Evolutionary conservation across 2,888 invertebrate species (phyloP).

Genomic region (Oscheius sp.): DNA sequence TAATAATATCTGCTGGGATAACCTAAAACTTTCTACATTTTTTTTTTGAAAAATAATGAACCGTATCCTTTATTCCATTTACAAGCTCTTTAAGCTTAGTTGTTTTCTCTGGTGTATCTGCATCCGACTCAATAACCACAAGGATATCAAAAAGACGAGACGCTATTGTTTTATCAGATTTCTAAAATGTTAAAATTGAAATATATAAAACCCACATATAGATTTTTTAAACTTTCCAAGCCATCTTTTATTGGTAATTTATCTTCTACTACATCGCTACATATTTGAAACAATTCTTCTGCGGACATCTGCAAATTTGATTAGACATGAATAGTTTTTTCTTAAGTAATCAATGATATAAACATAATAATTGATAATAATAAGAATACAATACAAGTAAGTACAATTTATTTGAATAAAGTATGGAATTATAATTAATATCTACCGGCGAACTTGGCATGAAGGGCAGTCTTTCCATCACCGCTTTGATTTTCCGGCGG

Average conservation of each 20-base stretch:
- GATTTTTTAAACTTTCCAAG: slow-evolving; percentile 3
- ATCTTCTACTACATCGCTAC: not conserved
- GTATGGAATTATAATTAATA: too few relatives aligned
- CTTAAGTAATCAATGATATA: not conserved
- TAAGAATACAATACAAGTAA: not conserved
- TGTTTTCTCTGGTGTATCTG: slow-evolving; percentile 31
- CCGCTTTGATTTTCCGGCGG: slow-evolving; percentile 83
- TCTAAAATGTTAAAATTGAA: not conserved
- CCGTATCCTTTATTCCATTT: slow-evolving; percentile 36
- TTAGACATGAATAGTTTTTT: not conserved
- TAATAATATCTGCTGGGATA: slow-evolving; percentile 59
- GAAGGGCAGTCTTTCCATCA: slow-evolving; percentile 50
- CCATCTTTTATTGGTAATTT: not conserved
- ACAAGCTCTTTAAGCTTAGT: slow-evolving; percentile 40
- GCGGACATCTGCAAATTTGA: not conserved
- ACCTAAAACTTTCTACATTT: slow-evolving; percentile 37
- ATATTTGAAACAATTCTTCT: slow-evolving; percentile 7
- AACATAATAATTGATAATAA: not conserved
- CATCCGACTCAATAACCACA: slow-evolving; percentile 44
- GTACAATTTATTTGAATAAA: too few relatives aligned
- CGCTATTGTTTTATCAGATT: slow-evolving; percentile 22
- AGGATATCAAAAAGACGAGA: slow-evolving; percentile 57
- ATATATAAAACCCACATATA: slow-evolving; percentile 1
- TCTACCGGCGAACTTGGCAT: slow-evolving; percentile 62
- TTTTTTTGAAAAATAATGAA: not conserved